These are phyloP conservation scores for Hydractinia symbiolongicarpus DNA, from an alignment of 30 jellyfish, hydroid and myxozoan genomes.

Conservation along the genomic window DNA sequence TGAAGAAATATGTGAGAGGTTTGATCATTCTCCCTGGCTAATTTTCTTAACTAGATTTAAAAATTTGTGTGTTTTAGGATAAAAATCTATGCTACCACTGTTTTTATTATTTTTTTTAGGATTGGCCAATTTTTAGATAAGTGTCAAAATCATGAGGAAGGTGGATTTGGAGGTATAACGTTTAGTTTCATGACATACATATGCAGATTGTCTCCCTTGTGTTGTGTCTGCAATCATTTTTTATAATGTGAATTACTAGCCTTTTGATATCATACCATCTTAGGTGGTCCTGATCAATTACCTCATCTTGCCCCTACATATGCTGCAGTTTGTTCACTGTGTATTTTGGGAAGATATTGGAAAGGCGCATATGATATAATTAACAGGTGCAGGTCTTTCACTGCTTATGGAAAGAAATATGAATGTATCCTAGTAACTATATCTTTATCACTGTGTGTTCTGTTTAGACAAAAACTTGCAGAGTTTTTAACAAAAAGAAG, in stretches of 20 bases:
- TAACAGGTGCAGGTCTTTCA: conserved; percentile 40
- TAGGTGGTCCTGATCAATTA: conserved; percentile 97
- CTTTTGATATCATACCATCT: not conserved
- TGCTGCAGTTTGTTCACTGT: conserved; percentile 94
- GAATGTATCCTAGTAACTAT: too few species aligned
- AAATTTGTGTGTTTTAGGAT: not conserved
- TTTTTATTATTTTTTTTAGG: conserved; percentile 28
- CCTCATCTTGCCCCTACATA: conserved; percentile 98
- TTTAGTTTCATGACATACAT: not conserved
- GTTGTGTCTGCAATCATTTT: not conserved
- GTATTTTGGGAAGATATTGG: conserved; percentile 86
- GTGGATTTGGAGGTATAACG: conserved; percentile 92
- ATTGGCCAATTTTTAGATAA: conserved; percentile 65
- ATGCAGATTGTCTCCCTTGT: not conserved
- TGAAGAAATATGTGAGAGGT: conserved; percentile 67
- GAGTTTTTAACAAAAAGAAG: conserved; percentile 58
- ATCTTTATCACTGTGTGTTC: not conserved
- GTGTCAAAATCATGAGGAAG: conserved; percentile 77
- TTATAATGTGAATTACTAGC: not conserved
- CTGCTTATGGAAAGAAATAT: too few species aligned
- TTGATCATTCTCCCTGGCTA: not conserved
- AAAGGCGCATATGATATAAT: conserved; percentile 81
- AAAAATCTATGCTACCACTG: not conserved
- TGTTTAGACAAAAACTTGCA: conserved; percentile 49
- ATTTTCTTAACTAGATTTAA: too few species aligned